Evolutionary conservation across 2,888 invertebrate species (phyloP), one percentile per base, ranked within the genome.

Genomic region (Macropis europaea): DNA sequence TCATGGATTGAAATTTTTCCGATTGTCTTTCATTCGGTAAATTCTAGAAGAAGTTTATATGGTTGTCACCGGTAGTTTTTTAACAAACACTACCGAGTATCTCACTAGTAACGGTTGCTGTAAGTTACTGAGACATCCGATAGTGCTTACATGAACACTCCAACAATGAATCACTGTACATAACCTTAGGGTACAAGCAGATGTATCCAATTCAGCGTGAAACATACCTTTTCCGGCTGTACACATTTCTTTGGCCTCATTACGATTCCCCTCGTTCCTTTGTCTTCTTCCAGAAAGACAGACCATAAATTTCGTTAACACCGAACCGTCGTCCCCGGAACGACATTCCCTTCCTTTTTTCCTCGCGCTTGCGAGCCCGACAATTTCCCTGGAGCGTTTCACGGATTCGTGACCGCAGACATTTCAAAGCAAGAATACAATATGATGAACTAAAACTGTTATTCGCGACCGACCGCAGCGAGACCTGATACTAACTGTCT

Each of bases 401-500:
- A 32, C 26, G 11, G 13, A 22, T 5, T 17, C 34, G 59, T 47
- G 30, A 45, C 52, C 67, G 43, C 61, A 52, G 48, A 71, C 70
- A 52, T 76, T 71, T 71, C 60, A 43, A 64, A 59, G 64, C 70
- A 73, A 68, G 62, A 73, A 66, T 67, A 53, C 67, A 62, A 64
- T 76, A 77, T 73, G 76, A 81, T 73, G 70, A 76, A 80, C 78
- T 73, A 72, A 67, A 78, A 68, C 70, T 64, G 76, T 76, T 81
- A 76, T 77, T 68, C 73, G 64, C 61, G 45, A 40, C 43, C 32
- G 73, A 81, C 79, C 79, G 50, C 81, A 81, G 68, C 56, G 72
- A 53, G 70, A 68, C 70, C 81, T 71, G 81, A 76, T 81, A 77
- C 78, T 80, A 78, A 76, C 81, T 73, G 73, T 64, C 76, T 28